Base-by-base conservation (phyloP, 2,888 invertebrate species). In the Diarsia brunnea region DNA sequence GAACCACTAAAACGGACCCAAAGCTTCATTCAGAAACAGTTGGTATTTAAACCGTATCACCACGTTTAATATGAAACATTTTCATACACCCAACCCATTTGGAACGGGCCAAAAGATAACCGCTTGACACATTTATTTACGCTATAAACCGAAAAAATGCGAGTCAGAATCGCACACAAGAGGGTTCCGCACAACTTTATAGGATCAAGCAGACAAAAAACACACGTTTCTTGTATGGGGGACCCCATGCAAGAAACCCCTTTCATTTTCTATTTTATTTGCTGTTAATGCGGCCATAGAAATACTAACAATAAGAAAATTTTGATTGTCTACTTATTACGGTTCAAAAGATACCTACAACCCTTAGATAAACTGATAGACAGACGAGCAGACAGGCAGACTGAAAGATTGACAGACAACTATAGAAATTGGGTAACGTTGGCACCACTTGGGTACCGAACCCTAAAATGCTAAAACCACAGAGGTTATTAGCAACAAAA, bases 51-150 rank as follows among this genome's bases (percentile, higher is more conserved):
- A 47, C 21, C 11, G 24, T 65, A 65, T 79, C 31, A 78, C 4
- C 14, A 4, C 49, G 45, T 72, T 24, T 72, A 64, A 72, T 45
- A 51, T 31, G 24, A 49, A 51, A n/a, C 31, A 45, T 65, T 51
- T 77, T 38, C 49, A 65, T 72, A 45, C 7, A 31, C 43, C 55
- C 11, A 61, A 38, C 27, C 61, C 65, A 81, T 81, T 81, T 77
- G 45, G 45, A 73, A 43, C 55, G n/a, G 38, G 38, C 65, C 65
- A 61, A 81, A 78, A 81, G 82, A 81, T 82, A 82, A 72, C 78
- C 49, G 16, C 45, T 16, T 66, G 60, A 60, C 79, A 69, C n/a
- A 27, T 70, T 71, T 72, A 80, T 68, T 71, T 61, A 68, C 68
- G 67, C 45, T 63, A 64, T 3, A 24, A 43, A n/a, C n/a, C n/a